Evolutionary conservation across 2,797 vertebrate genomes (phyloP), one percentile per base, ranked within the genome.

Genomic region (Lithobates sylvaticus): DNA sequence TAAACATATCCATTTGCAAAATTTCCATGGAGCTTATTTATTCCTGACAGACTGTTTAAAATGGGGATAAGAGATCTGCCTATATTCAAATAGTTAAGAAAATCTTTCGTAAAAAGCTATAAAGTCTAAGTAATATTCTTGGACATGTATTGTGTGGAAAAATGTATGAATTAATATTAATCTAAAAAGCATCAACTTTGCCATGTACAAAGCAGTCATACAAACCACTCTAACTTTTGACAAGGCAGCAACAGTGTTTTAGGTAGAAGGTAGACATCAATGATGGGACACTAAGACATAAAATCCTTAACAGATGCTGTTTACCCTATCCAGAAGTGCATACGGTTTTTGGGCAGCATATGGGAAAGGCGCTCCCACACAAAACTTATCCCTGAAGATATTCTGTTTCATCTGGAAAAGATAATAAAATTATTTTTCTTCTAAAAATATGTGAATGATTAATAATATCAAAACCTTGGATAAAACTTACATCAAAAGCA

Each of bases 311-410:
- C 58, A 61, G 58, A 67, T 15, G 3, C 13, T 12, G 26, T 9
- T 67, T 94, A 96, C 95, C 89, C 95, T 94, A 86, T 94, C 92
- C 21, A 97, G 93, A 78, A 34, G 80, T 77, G 69, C n/a, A 85
- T 96, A 97, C 0, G 94, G 94, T 73, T 91, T 91, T 85, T 89
- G 88, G 36, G 91, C 88, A 84, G 78, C 90, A 89, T 93, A 95
- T 71, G 54, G 83, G 89, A 97, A 94, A 15, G 94, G 94, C 13
- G 90, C 91, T 42, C 90, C 91, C 85, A 84, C 84, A 94, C 90
- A 91, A 93, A 97, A 97, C 85, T 84, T 92, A 79, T 94, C 93
- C 90, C 94, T 93, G 92, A 97, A 96, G 88, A 93, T 91, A 36
- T 84, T 89, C 89, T 97, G 95, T 89, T 97, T 96, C 50, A 80